Conservation (phyloP, 2,888 invertebrate species). For the Hartigia nigra region DNA sequence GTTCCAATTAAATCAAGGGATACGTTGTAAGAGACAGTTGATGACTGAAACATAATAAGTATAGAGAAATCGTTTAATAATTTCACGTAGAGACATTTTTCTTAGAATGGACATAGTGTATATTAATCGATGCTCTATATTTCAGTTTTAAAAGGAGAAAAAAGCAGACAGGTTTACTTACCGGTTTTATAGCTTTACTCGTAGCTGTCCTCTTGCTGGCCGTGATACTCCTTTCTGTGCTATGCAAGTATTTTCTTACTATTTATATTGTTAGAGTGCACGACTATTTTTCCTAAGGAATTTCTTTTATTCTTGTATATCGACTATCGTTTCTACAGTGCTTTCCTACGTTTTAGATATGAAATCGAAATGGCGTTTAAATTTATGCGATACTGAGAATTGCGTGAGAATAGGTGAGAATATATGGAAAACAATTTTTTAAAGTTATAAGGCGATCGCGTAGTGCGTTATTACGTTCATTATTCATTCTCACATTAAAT, state of each 20-base stretch:
- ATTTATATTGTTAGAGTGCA: not conserved
- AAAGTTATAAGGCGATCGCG: conserved; percentile 2
- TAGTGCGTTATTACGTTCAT: conserved; percentile 24
- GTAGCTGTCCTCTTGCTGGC: conserved; percentile 37
- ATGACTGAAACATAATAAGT: not conserved
- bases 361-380: conserved; percentile 27
- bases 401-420: conserved; percentile 71
- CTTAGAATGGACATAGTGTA: not conserved
- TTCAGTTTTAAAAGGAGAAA: conserved; percentile 48
- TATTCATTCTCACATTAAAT: conserved; percentile 18
- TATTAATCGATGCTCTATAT: conserved; percentile 12
- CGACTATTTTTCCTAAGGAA: not conserved
- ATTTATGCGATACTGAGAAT: conserved; percentile 73
- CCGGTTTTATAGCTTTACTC: conserved; percentile 20
- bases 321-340: not conserved
- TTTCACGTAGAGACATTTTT: not conserved
- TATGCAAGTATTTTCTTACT: conserved; percentile 49
- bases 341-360: conserved; percentile 38
- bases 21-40: conserved; percentile 50
- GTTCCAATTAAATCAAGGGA: conserved; percentile 55
- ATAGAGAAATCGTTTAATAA: not conserved
- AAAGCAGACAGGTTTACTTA: conserved; percentile 13
- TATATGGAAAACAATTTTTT: not conserved
- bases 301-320: not conserved
- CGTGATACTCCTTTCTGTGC: conserved; percentile 47